Evolutionary conservation across 2,797 vertebrate species (phyloP), one percentile per base, ranked within the genome.

Genomic region (Mallotus villosus): DNA sequence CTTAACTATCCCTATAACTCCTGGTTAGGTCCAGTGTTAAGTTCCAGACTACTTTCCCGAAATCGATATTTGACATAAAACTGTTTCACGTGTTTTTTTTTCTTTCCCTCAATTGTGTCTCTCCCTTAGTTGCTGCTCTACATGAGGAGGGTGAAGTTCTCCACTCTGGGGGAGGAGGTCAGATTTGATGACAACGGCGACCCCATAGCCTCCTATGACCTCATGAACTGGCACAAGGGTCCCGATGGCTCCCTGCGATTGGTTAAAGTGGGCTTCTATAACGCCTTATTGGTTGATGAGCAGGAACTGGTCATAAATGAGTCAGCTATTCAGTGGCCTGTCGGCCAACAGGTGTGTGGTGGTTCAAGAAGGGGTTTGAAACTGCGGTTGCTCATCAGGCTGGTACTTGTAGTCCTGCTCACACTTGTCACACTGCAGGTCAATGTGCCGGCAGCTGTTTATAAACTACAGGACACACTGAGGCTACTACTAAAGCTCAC

Each of bases 141-240:
- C 73, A 89, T 94, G 90, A 92, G 86, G 65, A 67, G 0, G 57
- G 82, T 89, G 2, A 78, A 83, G 60, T 94, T 94, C 76, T 90
- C 85, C 61, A 75, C 75, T 37, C 46, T 86, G 5, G 91, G 90
- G 0, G 89, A 91, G 57, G 82, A 86, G 59, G 83, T 93, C 29
- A 82, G 76, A 65, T 93, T 94, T 80, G 91, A 93, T 80, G 71
- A 85, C 49, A 92, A 92, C 3, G 92, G 92, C 24, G 92, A 94
- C 70, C 90, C 92, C 0, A 85, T 91, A 66, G 91, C 90, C 57
- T 92, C 90, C 46, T 94, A 93, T 68, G 93, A 94, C 71, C 78
- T 94, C 4, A 74, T 93, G 71, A 94, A 93, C 82, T 93, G 91
- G 92, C 88, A 92, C 53, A 81, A 61, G 72, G 84, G 46, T 3